Conservation (phyloP, 2,797 vertebrate species). For the Hemitrygon akajei region DNA sequence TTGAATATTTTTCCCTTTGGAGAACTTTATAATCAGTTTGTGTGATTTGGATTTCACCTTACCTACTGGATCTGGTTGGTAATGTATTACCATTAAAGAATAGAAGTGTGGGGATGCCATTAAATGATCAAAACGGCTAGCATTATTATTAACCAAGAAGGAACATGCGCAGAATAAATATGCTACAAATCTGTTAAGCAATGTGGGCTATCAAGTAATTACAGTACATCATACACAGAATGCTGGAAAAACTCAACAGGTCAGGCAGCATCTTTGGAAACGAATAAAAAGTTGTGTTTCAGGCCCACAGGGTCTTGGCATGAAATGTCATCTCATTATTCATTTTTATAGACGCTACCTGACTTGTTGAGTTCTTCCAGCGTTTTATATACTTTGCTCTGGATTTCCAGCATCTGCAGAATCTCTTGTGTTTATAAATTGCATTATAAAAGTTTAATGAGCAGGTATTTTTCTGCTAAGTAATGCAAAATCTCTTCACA, state of each 20-base stretch:
- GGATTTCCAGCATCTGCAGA: no score
- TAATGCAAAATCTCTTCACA: background rate
- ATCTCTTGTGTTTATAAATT: background rate
- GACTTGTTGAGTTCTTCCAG: no score
- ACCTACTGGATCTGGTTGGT: background rate
- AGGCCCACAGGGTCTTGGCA: no score
- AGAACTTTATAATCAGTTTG: background rate
- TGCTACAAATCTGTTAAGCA: background rate
- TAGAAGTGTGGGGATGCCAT: background rate
- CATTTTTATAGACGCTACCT: no score
- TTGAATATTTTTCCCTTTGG: background rate
- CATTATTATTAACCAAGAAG: background rate
- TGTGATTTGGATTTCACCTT: background rate
- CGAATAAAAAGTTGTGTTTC: no score
- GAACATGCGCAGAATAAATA: background rate
- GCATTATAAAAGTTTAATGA: background rate
- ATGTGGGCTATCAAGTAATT: background rate
- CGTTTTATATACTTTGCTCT: no score
- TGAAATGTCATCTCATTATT: no score
- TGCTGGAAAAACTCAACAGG: no score
- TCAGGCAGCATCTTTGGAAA: no score
- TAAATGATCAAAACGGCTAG: background rate
- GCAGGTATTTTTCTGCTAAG: background rate
- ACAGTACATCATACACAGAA: no score
- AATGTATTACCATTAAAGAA: background rate